Conservation (phyloP, 23 tunicate species). For the Aplidium turbinatum region DNA sequence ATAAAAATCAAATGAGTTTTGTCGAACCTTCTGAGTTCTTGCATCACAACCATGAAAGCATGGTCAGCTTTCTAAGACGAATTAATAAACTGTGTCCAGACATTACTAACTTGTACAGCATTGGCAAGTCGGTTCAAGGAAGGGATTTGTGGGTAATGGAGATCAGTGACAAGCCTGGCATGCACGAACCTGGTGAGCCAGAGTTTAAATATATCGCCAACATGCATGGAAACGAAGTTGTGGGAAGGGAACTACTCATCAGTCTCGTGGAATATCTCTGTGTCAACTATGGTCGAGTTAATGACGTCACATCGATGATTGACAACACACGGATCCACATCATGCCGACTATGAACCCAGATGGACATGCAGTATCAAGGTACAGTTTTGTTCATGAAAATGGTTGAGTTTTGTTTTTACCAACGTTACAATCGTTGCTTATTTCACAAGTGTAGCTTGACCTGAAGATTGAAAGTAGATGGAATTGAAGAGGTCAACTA, state of each 20-base stretch:
- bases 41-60: constrained; percentile 58
- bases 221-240: constrained; percentile 94
- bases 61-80: constrained; percentile 44
- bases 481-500: background rate
- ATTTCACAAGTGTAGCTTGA: too few species aligned
- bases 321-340: constrained; percentile 84
- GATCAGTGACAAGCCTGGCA: constrained; percentile 77
- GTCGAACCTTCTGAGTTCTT: constrained; percentile 30
- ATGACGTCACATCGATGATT: constrained; percentile 42
- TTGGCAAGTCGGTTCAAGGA: constrained; percentile 57
- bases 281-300: constrained; percentile 36
- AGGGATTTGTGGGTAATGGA: constrained; percentile 75
- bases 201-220: constrained; percentile 71
- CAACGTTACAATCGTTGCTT: too few species aligned
- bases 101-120: constrained; percentile 61
- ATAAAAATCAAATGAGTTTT: too few species aligned
- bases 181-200: constrained; percentile 73
- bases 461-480: background rate
- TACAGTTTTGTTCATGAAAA: too few species aligned
- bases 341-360: constrained; percentile 98
- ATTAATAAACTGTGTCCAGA: constrained; percentile 43
- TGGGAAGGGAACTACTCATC: constrained; percentile 73
- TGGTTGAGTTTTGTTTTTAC: too few species aligned
- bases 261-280: constrained; percentile 66
- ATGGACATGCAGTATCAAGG: constrained; percentile 76